Evolutionary conservation across 2,797 vertebrate genomes (phyloP).

Genomic region (Rhinella marina): DNA sequence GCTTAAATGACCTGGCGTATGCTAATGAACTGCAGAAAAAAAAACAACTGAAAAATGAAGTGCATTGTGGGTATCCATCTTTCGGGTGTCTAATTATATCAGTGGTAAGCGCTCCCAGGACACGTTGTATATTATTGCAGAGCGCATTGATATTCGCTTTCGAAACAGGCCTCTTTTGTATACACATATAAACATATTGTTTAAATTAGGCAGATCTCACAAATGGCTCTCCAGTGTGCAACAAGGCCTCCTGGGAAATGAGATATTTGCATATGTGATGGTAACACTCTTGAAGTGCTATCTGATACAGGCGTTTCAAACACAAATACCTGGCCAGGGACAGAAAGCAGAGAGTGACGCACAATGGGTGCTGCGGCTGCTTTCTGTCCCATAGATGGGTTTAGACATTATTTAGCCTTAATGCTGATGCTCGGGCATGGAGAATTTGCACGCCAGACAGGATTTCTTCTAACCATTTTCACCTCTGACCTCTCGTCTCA

Average conservation of each 20-base stretch:
- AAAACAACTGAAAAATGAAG: constrained; percentile 29
- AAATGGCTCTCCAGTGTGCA: constrained; percentile 39
- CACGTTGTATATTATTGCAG: constrained; percentile 55
- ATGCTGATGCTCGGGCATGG: not conserved
- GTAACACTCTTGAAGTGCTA: constrained; percentile 46
- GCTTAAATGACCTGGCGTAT: not conserved
- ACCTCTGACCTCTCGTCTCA: constrained; percentile 49
- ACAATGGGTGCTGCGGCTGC: constrained; percentile 33
- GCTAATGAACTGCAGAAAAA: constrained; percentile 33
- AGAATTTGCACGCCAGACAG: constrained; percentile 31
- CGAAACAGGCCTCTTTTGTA: constrained; percentile 51
- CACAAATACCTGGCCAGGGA: constrained; percentile 34
- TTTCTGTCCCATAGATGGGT: constrained; percentile 36
- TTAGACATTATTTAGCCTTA: constrained; percentile 47
- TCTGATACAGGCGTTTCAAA: constrained; percentile 47
- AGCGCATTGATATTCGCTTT: constrained; percentile 35
- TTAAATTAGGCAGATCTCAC: constrained; percentile 52
- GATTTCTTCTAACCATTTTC: constrained; percentile 38
- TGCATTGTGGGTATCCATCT: constrained; percentile 50
- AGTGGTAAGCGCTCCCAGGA: constrained; percentile 17
- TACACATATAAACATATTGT: constrained; percentile 54
- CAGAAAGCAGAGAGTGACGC: constrained; percentile 46
- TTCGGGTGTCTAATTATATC: constrained; percentile 37
- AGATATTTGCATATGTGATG: constrained; percentile 56
- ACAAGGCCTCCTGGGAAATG: constrained; percentile 47